A percentile compares a stretch with the other conserved stretches of the same genome.
These are phyloP conservation scores for Lampris incognitus DNA, from an alignment of 2,113 vertebrate species.

Conservation along the genomic window DNA sequence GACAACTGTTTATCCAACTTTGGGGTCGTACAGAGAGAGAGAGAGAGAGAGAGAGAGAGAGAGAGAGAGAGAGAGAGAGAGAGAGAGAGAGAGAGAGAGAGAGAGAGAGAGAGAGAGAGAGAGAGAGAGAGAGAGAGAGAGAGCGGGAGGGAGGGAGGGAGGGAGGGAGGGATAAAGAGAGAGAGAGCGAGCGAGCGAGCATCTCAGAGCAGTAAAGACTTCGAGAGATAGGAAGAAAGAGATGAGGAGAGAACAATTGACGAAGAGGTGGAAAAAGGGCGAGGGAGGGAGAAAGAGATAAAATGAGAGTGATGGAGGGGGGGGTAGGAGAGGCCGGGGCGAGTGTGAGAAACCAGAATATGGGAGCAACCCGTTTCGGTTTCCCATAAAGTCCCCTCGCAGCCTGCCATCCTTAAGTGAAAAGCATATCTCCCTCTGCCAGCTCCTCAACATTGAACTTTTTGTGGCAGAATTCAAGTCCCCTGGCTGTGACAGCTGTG, in stretches of 20 bases:
- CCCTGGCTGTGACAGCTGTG: constrained; percentile 87
- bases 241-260: constrained; percentile 78
- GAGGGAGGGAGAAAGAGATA: constrained; percentile 2
- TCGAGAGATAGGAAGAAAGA: constrained; percentile 32
- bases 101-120: constrained; percentile 82
- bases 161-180: constrained; percentile 79
- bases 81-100: constrained; percentile 69
- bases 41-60: constrained; percentile 73
- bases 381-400: constrained; percentile 86
- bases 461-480: constrained; percentile 88
- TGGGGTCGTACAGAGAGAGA: constrained; percentile 77
- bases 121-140: constrained; percentile 80
- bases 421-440: constrained; percentile 84
- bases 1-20: constrained; percentile 91
- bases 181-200: constrained; percentile 43
- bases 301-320: constrained; percentile 65
- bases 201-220: constrained; percentile 14
- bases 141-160: too few species aligned
- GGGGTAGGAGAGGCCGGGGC: constrained; percentile 39
- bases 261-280: neutral
- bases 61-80: constrained; percentile 10
- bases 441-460: constrained; percentile 86
- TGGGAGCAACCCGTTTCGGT: constrained; percentile 65
- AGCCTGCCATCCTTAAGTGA: constrained; percentile 86
- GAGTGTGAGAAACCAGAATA: constrained; percentile 23